phyloP scores from a whole-genome alignment of 1,140 invertebrate genomes.

The Holotrichia oblita region DNA sequence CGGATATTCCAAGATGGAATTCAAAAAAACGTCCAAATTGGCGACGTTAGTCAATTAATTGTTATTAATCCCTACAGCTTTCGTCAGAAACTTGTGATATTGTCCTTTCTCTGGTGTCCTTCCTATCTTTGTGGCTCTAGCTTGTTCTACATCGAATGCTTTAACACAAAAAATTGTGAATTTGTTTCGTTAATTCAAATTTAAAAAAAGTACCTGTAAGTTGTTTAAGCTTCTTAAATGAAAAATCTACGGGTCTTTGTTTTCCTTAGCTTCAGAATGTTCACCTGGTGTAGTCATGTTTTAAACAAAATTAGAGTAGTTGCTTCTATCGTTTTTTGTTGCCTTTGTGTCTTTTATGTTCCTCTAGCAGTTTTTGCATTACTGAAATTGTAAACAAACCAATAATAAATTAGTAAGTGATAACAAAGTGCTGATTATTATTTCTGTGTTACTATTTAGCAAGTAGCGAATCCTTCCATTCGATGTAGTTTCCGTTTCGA shows the following conservation, averaged over 20 bases:
- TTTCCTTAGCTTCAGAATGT: not conserved
- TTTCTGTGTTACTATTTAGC: no score
- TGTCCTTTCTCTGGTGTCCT: slow-evolving; percentile 58
- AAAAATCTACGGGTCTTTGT: slow-evolving; percentile 50
- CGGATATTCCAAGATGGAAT: slow-evolving; percentile 61
- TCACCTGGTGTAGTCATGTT: not conserved
- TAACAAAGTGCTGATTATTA: no score
- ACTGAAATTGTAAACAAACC: no score
- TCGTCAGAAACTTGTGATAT: slow-evolving; percentile 61
- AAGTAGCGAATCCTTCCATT: no score
- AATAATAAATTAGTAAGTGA: no score
- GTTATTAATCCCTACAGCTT: slow-evolving; percentile 66
- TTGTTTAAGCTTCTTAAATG: slow-evolving; percentile 50
- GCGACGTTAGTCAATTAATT: slow-evolving; percentile 62
- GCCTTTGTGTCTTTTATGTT: no score
- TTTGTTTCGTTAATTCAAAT: not conserved
- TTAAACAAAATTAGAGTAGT: not conserved
- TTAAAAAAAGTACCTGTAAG: slow-evolving; percentile 49
- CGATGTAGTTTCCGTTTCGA: no score
- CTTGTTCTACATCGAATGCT: slow-evolving; percentile 45
- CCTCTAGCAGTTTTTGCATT: no score
- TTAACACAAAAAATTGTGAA: no score
- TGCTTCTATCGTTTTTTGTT: no score
- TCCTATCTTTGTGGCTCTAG: slow-evolving; percentile 56
- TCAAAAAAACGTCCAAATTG: slow-evolving; percentile 59